Evolutionary conservation across 1,140 invertebrate species (phyloP), one percentile per base, ranked within the genome.

Genomic region (Drosophila arizonae): DNA sequence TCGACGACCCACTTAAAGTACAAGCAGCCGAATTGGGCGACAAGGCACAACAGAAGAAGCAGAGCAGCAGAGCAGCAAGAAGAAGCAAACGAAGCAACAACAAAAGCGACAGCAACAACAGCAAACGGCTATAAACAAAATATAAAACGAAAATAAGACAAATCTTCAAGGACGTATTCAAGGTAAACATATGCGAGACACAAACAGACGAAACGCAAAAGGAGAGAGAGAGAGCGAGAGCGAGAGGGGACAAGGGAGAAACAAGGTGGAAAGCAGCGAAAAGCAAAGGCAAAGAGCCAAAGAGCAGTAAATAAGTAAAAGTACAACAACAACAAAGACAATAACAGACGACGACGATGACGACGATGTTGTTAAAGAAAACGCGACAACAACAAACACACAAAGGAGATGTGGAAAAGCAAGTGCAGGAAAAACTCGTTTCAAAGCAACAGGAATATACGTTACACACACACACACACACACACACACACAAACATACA

Each of bases 161-260:
- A 88, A 88, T 84, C 77, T 88, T 88, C 84, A 88, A 88, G 84
- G 84, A 88, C 84, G 84, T 84, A 84, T 80, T 75, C 84, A 88
- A 88, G 84, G 85, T 88, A 88, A 88, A 79, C 84, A 87, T 74
- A 87, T 88, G 79, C 60, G 74, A 67, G 50, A 72, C 43, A 43
- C 30, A 48, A 21, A 28, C 57, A 57, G 26, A 48, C 43, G 36
- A 28, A 61, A 41, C 56, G n/a, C 21, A 45, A 61, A 60, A 10
- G 46, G 30, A 26, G 33, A 69, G 45, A 56, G 10, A 50, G 21
- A 26, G 46, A 17, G 46, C 1, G n/a, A 65, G 43, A 56, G 46
- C 4, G 46, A 51, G 46, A 45, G n/a, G 63, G 33, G 55, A 26
- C 13, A 36, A 41, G 45, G 48, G 45, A 62, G 46, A 50, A 17